Base-by-base conservation (phyloP, 2,888 invertebrate genomes). In the Lottia scabra region DNA sequence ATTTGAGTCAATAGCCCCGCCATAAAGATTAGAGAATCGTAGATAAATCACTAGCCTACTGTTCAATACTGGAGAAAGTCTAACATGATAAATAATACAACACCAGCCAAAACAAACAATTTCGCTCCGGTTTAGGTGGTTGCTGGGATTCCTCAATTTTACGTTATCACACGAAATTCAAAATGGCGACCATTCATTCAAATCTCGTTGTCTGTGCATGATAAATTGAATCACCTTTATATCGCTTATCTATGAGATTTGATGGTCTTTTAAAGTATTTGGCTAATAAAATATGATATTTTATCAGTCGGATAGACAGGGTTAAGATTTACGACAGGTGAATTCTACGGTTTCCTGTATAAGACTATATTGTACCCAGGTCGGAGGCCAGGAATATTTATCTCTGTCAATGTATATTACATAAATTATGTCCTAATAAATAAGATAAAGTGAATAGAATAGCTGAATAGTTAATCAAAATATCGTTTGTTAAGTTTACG, bases 201-300 rank as follows among this genome's bases (percentile, higher is more conserved):
- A 56, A 56, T 56, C 19, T 56, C 23, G 3, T 23, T 23, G 56
- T 56, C 56, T 56, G 56, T 23, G 23, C 23, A 23, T 56, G 56
- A 56, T 23, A 56, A 56, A 56, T 56, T 56, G 12, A 56, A 56
- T 56, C 56, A 56, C 56, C 56, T 23, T 56, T 56, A 56, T 56
- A 56, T 56, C 56, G 56, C 56, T 56, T 56, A 56, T 56, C 56
- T 19, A 19, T 56, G 23, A 19, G 23, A 23, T 56, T 56, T 56
- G 56, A 56, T 56, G 56, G 23, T 56, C 56, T 56, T 56, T 23
- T 19, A 56, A 19, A 23, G 23, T 12, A 56, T 56, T 56, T 23
- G 23, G 23, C 23, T 19, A 56, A 56, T 56, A 23, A 19, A 56
- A 23, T 16, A 23, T 23, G 56, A 56, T 56, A 56, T 19, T 23